phyloP scores from a whole-genome alignment of 2,797 vertebrate genomes.

The Ptychobarbus kaznakovi region DNA sequence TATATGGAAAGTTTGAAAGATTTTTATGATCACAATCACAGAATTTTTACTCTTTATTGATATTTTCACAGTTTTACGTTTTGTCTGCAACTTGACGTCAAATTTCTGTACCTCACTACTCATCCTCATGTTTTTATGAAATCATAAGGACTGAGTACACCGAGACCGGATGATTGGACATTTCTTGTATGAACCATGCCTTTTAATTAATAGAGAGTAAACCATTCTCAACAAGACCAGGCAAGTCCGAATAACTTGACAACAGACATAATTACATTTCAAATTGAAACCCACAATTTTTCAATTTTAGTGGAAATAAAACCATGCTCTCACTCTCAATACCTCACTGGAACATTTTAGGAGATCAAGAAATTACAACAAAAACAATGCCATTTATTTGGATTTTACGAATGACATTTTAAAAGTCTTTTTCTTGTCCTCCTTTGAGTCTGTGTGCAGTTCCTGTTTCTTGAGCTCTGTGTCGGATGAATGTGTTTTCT shows the following conservation, averaged over 20 bases:
- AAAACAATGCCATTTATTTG: conserved; percentile 60
- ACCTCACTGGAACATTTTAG: neutral
- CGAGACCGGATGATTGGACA: neutral
- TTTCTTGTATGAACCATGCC: neutral
- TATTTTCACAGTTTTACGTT: neutral
- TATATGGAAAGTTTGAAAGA: neutral
- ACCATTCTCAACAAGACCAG: neutral
- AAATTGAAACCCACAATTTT: neutral
- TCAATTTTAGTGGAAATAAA: conserved; percentile 5
- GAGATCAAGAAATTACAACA: neutral
- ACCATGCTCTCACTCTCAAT: neutral
- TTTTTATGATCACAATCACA: conserved; percentile 4
- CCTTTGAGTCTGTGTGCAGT: conserved; percentile 74
- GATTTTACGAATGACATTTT: conserved; percentile 93
- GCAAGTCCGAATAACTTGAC: neutral
- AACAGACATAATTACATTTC: neutral
- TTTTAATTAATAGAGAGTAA: neutral
- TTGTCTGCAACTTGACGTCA: no score
- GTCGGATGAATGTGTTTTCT: conserved; percentile 71
- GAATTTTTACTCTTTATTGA: conserved; percentile 10
- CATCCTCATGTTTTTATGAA: neutral
- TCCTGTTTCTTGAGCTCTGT: conserved; percentile 66
- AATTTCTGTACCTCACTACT: neutral
- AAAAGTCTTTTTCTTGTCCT: conserved; percentile 82
- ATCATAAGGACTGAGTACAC: neutral